A percentile compares a stretch with the other conserved stretches of the same genome.
These are phyloP conservation scores for Amblyopsis hoosieri DNA, from an alignment of 2,797 vertebrate species.

Conservation along the genomic window DNA sequence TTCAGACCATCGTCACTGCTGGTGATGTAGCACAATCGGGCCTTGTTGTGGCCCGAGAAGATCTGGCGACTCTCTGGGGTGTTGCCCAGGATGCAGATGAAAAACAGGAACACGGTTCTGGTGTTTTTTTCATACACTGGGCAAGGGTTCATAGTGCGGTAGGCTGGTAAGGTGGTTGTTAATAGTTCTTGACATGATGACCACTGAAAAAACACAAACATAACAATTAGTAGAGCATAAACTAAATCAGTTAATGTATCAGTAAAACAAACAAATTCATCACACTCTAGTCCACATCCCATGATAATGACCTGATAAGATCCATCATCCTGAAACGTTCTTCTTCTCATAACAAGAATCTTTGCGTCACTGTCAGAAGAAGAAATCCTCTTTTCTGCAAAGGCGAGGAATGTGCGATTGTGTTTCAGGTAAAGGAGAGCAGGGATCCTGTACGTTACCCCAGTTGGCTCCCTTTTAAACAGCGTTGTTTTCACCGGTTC, in stretches of 20 bases:
- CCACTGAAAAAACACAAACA: constrained; percentile 69
- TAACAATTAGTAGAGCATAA: constrained; percentile 3
- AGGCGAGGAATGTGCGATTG: constrained; percentile 82
- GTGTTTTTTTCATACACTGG: constrained; percentile 83
- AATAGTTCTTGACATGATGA: constrained; percentile 67
- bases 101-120: constrained; percentile 86
- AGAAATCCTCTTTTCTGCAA: constrained; percentile 87
- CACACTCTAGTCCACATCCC: background rate
- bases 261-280: background rate
- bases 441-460: constrained; percentile 88
- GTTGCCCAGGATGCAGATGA: constrained; percentile 79
- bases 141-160: constrained; percentile 94
- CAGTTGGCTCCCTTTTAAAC: constrained; percentile 75
- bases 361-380: constrained; percentile 79
- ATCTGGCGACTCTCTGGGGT: constrained; percentile 80
- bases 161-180: constrained; percentile 62
- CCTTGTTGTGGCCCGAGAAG: constrained; percentile 76
- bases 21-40: constrained; percentile 82
- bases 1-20: constrained; percentile 81
- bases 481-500: constrained; percentile 75
- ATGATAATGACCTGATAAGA: constrained; percentile 74
- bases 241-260: background rate
- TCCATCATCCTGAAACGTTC: constrained; percentile 63
- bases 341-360: constrained; percentile 86
- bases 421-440: constrained; percentile 83